Evolutionary conservation across 1,140 invertebrate species (phyloP).

Genomic region (Cyclina sinensis): DNA sequence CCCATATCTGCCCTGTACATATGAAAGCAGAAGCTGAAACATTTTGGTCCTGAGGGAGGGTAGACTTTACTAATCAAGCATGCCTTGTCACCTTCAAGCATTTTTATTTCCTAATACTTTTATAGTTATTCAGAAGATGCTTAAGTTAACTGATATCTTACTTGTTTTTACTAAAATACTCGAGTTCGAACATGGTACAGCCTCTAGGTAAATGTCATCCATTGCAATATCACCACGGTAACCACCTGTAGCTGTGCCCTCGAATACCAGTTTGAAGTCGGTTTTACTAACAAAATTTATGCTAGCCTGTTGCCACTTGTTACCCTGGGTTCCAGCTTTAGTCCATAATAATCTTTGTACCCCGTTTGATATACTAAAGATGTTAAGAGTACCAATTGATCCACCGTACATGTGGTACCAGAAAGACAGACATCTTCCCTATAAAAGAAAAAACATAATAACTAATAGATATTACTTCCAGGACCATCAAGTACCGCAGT

Average conservation of each 20-base stretch:
- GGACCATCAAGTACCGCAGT: too few species aligned
- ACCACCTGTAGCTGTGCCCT: slow-evolving; percentile 70
- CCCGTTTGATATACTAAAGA: slow-evolving; percentile 73
- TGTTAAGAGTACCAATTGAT: slow-evolving; percentile 79
- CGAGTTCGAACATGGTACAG: slow-evolving; percentile 76
- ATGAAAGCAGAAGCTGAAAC: slow-evolving; percentile 82
- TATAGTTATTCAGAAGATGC: too few species aligned
- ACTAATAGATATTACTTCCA: too few species aligned
- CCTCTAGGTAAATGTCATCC: slow-evolving; percentile 84
- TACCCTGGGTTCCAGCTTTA: slow-evolving; percentile 81
- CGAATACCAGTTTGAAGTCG: slow-evolving; percentile 78
- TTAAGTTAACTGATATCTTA: slow-evolving; percentile 44
- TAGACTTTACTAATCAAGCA: slow-evolving; percentile 71
- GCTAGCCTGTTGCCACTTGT: slow-evolving; percentile 80
- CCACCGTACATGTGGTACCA: slow-evolving; percentile 93
- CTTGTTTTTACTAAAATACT: slow-evolving; percentile 5
- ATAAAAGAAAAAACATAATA: too few species aligned
- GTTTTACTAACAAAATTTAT: slow-evolving; percentile 75
- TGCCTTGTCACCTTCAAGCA: slow-evolving; percentile 72
- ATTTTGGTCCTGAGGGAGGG: slow-evolving; percentile 65
- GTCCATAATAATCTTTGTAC: slow-evolving; percentile 73
- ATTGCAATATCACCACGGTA: slow-evolving; percentile 85
- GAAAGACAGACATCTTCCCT: slow-evolving; percentile 87
- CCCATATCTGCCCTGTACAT: slow-evolving; percentile 82
- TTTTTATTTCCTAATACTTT: too few species aligned